These are phyloP conservation scores for Caenorhabditis sinica DNA, from an alignment of 2,888 invertebrate genomes.

Conservation along the genomic window DNA sequence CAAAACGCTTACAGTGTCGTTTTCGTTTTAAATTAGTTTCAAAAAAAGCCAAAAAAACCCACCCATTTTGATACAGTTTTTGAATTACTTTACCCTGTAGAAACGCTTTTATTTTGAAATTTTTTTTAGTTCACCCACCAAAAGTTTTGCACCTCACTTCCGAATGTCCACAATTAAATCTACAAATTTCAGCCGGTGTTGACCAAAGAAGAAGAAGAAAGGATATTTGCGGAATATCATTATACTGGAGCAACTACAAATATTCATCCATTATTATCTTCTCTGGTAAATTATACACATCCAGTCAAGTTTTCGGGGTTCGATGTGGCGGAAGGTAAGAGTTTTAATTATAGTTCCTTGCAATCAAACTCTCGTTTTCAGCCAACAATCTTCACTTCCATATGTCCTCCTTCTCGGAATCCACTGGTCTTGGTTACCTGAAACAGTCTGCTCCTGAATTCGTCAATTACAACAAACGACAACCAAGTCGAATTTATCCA, in stretches of 20 bases:
- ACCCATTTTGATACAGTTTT: neutral
- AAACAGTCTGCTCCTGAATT: slow-evolving; percentile 98
- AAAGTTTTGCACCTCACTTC: neutral
- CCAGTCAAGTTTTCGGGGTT: slow-evolving; percentile 99
- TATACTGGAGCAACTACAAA: slow-evolving; percentile 97
- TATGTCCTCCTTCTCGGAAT: slow-evolving; percentile 99
- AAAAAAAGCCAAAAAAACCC: neutral
- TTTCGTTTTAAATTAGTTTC: slow-evolving; percentile 15
- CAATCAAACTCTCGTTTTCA: slow-evolving; percentile 85
- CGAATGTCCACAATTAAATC: neutral
- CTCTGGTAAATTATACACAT: slow-evolving; percentile 99
- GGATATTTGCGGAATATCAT: slow-evolving; percentile 87
- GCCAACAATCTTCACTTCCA: slow-evolving; percentile 97
- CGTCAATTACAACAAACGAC: slow-evolving; percentile 99
- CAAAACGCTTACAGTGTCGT: slow-evolving; percentile 32
- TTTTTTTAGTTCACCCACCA: slow-evolving; percentile 7
- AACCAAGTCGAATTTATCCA: slow-evolving; percentile 99
- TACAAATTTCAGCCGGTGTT: slow-evolving; percentile 82
- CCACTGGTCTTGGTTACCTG: slow-evolving; percentile 95
- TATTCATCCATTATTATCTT: slow-evolving; percentile 98
- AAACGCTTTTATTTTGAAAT: neutral
- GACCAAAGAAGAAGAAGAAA: slow-evolving; percentile 85
- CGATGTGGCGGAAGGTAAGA: slow-evolving; percentile 93
- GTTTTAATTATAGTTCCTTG: neutral
- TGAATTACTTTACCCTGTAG: slow-evolving; percentile 2